Evolutionary conservation across 2,113 vertebrate species (phyloP).

Genomic region (Dicaeum eximium): DNA sequence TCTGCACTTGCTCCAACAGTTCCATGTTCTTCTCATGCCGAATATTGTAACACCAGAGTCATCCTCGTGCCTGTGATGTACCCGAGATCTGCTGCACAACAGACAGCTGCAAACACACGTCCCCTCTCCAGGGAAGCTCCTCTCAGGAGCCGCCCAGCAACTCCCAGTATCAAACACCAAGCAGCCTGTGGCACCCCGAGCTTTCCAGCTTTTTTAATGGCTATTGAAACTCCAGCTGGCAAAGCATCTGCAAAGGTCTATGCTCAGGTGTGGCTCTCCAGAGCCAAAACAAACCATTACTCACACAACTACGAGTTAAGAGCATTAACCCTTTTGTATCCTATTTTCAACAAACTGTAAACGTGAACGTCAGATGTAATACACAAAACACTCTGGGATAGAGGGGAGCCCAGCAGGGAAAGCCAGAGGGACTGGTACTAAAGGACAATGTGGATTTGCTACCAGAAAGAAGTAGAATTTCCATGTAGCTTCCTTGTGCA

Average conservation of each 20-base stretch:
- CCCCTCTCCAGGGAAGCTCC: not conserved
- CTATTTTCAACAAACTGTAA: not conserved
- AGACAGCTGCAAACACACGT: not conserved
- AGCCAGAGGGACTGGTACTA: not conserved
- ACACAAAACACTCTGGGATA: fast-evolving
- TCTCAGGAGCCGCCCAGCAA: not conserved
- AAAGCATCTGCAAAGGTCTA: not conserved
- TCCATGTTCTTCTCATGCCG: fast-evolving
- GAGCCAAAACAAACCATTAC: not conserved
- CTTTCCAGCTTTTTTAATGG: not conserved
- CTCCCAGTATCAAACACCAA: fast-evolving
- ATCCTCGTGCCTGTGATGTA: fast-evolving
- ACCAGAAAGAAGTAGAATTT: not conserved
- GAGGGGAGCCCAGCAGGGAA: not conserved
- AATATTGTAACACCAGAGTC: not conserved
- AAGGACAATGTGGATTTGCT: not conserved
- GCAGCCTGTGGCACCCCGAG: fast-evolving
- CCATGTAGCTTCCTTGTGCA: not conserved
- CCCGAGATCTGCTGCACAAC: fast-evolving
- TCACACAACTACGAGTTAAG: not conserved
- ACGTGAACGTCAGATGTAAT: not conserved
- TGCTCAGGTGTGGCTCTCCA: not conserved
- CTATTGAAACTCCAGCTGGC: not conserved
- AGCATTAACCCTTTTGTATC: not conserved
- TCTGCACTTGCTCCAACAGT: not conserved